Evolutionary conservation across 1,140 invertebrate species (phyloP).

Genomic region (Drosophila kurseongensis): DNA sequence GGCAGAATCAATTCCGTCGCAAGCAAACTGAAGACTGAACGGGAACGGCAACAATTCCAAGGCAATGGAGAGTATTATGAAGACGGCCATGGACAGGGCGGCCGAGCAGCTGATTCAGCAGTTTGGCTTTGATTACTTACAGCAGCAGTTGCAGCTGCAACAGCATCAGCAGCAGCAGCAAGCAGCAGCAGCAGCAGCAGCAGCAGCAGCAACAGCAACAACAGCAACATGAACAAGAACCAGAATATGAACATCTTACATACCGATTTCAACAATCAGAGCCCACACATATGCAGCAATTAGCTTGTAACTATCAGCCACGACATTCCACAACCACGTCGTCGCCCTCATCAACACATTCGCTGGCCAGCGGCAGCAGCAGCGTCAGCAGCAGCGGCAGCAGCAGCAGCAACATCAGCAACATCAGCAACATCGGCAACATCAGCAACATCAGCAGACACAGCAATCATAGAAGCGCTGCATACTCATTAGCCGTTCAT

Average conservation of each 20-base stretch:
- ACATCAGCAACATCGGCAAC: slow-evolving; percentile 23
- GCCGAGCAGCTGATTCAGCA: slow-evolving; percentile 66
- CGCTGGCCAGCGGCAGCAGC: slow-evolving; percentile 39
- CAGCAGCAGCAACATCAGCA: slow-evolving; percentile 24
- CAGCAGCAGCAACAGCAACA: slow-evolving; percentile 37
- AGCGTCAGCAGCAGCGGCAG: slow-evolving; percentile 13
- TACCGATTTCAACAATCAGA: slow-evolving; percentile 62
- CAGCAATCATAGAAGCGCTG: slow-evolving; percentile 46
- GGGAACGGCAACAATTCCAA: slow-evolving; percentile 29
- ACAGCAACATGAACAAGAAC: slow-evolving; percentile 46
- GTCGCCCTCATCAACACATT: slow-evolving; percentile 72
- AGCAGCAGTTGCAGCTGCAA: not conserved
- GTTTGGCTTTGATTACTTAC: slow-evolving; percentile 30
- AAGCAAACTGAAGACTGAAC: slow-evolving; percentile 64
- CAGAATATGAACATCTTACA: slow-evolving; percentile 60
- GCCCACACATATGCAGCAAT: slow-evolving; percentile 61
- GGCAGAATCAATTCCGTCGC: slow-evolving; percentile 55
- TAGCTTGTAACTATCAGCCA: slow-evolving; percentile 63
- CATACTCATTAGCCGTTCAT: slow-evolving; percentile 68
- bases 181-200: slow-evolving; percentile 17
- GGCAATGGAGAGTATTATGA: slow-evolving; percentile 71
- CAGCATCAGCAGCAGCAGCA: slow-evolving; percentile 20
- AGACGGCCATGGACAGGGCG: slow-evolving; percentile 57
- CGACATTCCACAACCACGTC: slow-evolving; percentile 67
- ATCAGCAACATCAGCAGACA: slow-evolving; percentile 26